Evolutionary conservation across 2,113 vertebrate species (phyloP), one percentile per base, ranked within the genome.

Genomic region (Sturnira hondurensis): DNA sequence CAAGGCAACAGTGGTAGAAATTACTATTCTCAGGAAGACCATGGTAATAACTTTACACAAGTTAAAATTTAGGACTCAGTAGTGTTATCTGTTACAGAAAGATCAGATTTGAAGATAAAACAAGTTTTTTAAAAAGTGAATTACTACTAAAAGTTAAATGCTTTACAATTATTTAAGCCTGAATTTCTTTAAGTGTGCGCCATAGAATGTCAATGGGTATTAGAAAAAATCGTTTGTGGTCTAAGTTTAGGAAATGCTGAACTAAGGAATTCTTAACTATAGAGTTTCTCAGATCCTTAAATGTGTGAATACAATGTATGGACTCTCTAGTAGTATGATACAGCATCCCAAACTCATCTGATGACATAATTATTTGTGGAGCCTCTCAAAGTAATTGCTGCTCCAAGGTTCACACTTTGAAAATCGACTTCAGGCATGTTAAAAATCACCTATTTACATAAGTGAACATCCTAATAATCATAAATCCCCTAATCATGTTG

Each of bases 131-230:
- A 61, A 89, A 88, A 28, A 73, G 19, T 65, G 26, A 96, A 95
- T 28, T 89, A 58, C 73, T 83, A 45, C 9, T 91, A 43, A 71
- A 12, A 88, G 41, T 36, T 77, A 65, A 93, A 73, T 61, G 82
- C 5, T 71, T 85, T 15, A 33, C n/a, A 92, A 67, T 73, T 89
- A 81, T 24, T 89, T 84, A 94, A 86, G 70, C 52, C 61, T 96
- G 13, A 36, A 83, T 82, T 92, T 93, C 17, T 41, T 45, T 36
- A 74, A 88, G 3, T 45, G 9, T 74, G 4, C 65, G 50, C 65
- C 15, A 82, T 6, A 45, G 33, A 76, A 90, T 41, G 8, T 65
- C n/a, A 86, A 61, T 4, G 58, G 38, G 47, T 83, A 77, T 73
- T 71, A 38, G 15, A 77, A n/a, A n/a, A 93, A 89, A 90, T 38